phyloP scores from a whole-genome alignment of 2,888 invertebrate species.

The Cinara cedri region DNA sequence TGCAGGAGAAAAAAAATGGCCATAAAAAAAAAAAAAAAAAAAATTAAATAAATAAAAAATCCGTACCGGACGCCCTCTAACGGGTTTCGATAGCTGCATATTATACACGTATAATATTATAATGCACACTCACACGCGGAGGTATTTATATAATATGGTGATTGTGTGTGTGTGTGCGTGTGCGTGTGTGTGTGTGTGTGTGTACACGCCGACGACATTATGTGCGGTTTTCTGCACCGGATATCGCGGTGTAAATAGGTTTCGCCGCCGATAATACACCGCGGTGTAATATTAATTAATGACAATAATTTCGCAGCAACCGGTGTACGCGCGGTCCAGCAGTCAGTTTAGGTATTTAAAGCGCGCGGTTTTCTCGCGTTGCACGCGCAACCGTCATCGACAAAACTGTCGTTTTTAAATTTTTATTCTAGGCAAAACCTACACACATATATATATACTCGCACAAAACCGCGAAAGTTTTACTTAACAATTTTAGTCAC shows the following conservation, averaged over 20 bases:
- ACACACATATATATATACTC: no score
- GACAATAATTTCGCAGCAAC: not conserved
- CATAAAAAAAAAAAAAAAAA: not conserved
- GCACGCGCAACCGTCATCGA: no score
- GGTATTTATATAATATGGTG: not conserved
- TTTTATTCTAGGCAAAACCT: no score
- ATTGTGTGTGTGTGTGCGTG: not conserved
- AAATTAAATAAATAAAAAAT: not conserved
- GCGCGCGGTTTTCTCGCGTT: no score
- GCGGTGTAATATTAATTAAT: not conserved
- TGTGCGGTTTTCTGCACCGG: not conserved
- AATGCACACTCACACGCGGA: not conserved
- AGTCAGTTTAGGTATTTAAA: no score
- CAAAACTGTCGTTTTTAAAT: no score
- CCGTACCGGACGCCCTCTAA: conserved; percentile 36
- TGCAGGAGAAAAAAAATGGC: conserved; percentile 27
- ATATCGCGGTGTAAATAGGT: no score
- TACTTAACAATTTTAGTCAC: no score
- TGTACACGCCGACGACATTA: not conserved
- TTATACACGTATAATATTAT: no score
- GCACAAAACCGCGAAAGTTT: no score
- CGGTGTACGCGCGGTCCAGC: not conserved
- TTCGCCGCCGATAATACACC: not conserved
- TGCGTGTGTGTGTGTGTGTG: not conserved
- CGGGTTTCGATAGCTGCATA: conserved; percentile 23